These are phyloP conservation scores for Ischnus inquisitorius DNA, from an alignment of 2,888 invertebrate genomes.

Conservation along the genomic window DNA sequence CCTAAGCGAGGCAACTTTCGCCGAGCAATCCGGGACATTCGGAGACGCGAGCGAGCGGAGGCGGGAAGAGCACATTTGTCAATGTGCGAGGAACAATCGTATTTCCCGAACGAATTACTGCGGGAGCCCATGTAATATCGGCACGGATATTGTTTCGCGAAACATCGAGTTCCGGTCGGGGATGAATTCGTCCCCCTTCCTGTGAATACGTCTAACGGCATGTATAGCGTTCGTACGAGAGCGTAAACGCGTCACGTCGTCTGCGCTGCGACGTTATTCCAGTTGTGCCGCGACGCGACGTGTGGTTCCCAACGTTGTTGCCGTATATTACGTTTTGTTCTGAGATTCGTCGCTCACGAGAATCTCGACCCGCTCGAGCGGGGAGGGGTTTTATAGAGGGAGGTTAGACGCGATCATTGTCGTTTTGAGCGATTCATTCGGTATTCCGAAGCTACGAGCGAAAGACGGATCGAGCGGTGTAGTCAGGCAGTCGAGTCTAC, in stretches of 20 bases:
- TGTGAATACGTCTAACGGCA: conserved; percentile 14
- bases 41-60: conserved; percentile 19
- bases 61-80: conserved; percentile 64
- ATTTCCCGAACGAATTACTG: conserved; percentile 83
- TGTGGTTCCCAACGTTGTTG: conserved; percentile 25
- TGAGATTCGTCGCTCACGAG: conserved; percentile 12
- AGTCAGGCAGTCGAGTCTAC: not conserved
- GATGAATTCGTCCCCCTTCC: conserved; percentile 52
- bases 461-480: conserved; percentile 35
- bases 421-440: conserved; percentile 43
- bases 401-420: conserved; percentile 50
- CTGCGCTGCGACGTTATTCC: conserved; percentile 23
- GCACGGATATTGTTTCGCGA: conserved; percentile 84
- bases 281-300: conserved; percentile 1
- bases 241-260: conserved; percentile 10
- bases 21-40: conserved; percentile 28
- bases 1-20: conserved; percentile 35
- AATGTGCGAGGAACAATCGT: conserved; percentile 81
- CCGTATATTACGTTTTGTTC: conserved; percentile 18
- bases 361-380: conserved; percentile 14
- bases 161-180: conserved; percentile 77
- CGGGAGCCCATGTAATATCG: conserved; percentile 82
- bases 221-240: conserved; percentile 15
- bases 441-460: not conserved
- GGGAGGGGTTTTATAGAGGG: not conserved